Evolutionary conservation across 2,113 vertebrate genomes (phyloP).

Genomic region (Boleophthalmus pectinirostris): DNA sequence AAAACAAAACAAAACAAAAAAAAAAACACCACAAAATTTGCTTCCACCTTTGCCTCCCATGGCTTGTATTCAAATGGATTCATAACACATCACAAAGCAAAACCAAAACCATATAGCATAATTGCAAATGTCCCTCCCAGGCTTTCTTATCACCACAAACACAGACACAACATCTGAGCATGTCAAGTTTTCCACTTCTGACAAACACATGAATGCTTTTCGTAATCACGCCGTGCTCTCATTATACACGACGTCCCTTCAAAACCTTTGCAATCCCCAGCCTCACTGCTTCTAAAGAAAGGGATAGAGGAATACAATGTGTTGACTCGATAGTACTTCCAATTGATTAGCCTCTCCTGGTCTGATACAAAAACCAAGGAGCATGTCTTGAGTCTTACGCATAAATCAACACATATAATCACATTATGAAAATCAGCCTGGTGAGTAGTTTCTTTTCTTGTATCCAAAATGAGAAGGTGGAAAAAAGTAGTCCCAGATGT

Average conservation of each 20-base stretch:
- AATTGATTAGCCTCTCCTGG: conserved; percentile 48
- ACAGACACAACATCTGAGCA: background rate
- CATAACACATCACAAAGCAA: background rate
- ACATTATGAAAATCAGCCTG: conserved; percentile 61
- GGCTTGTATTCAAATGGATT: background rate
- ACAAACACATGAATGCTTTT: background rate
- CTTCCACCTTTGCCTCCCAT: background rate
- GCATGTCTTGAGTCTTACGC: conserved; percentile 46
- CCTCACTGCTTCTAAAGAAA: background rate
- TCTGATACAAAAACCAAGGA: conserved; percentile 39
- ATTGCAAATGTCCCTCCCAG: background rate
- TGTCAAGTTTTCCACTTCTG: background rate
- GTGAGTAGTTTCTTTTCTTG: conserved; percentile 36
- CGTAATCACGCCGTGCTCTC: background rate
- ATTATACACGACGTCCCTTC: conserved; percentile 1
- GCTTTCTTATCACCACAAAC: background rate
- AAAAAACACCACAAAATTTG: no score
- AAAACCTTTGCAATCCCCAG: conserved; percentile 15
- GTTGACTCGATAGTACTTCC: conserved; percentile 40
- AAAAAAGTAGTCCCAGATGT: conserved; percentile 24
- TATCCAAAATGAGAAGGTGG: conserved; percentile 12
- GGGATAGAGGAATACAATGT: conserved; percentile 1
- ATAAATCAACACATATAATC: conserved; percentile 70
- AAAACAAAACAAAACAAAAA: no score
- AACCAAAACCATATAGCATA: background rate